Percentiles rank a stretch among this genome's conserved stretches.
phyloP scores from a whole-genome alignment of 2,113 vertebrate species.

The Cavia aperea region DNA sequence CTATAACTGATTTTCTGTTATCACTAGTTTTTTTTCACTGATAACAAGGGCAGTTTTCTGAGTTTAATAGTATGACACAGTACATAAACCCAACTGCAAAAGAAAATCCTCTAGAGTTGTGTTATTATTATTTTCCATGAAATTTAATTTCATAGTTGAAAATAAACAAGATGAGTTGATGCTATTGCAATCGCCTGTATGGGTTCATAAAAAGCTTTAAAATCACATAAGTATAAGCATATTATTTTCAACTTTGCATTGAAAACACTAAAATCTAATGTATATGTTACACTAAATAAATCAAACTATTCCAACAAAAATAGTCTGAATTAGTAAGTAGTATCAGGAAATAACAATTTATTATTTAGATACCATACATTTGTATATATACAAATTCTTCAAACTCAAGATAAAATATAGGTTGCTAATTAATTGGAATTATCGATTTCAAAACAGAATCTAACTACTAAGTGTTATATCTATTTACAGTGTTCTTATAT shows the following conservation, averaged over 20 bases:
- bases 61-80: slow-evolving; percentile 48
- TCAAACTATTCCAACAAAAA: not conserved
- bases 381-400: not conserved
- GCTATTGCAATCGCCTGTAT: not conserved
- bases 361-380: not conserved
- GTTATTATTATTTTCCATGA: slow-evolving; percentile 18
- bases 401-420: not conserved
- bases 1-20: slow-evolving; percentile 45
- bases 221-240: not conserved
- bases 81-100: slow-evolving; percentile 18
- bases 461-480: not conserved
- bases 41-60: not conserved
- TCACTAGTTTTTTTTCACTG: slow-evolving; percentile 15
- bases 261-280: not conserved
- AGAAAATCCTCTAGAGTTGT: slow-evolving; percentile 15
- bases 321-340: not conserved
- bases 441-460: not conserved
- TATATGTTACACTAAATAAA: not conserved
- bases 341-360: not conserved
- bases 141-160: slow-evolving; percentile 37
- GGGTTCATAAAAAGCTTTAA: not conserved
- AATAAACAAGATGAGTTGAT: slow-evolving; percentile 24
- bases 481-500: not conserved
- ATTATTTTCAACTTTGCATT: slow-evolving; percentile 13
- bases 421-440: not conserved